Conservation (phyloP, 2,888 invertebrate species). For the Pinctada fucata region DNA sequence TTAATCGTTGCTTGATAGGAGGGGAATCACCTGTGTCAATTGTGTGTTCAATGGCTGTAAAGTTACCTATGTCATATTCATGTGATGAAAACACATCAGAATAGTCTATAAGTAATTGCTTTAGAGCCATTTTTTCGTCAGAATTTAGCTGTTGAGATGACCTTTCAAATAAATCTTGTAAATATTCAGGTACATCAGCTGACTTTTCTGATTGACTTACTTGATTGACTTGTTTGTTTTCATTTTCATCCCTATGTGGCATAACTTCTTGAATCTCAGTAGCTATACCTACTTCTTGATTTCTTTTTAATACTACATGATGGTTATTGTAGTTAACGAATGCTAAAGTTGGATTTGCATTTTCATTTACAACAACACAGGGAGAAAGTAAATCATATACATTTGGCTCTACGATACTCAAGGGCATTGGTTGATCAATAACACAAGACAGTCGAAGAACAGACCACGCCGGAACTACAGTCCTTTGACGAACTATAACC, state of each 20-base stretch:
- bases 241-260: neutral
- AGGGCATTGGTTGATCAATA: too few relatives aligned
- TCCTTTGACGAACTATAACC: too few relatives aligned
- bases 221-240: neutral
- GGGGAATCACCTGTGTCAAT: conserved; percentile 5
- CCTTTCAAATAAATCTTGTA: neutral
- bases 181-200: neutral
- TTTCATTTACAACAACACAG: too few relatives aligned
- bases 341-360: too few relatives aligned
- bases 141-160: neutral
- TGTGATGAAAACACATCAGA: conserved; percentile 4
- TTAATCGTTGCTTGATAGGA: conserved; percentile 6
- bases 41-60: conserved; percentile 8
- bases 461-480: too few relatives aligned
- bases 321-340: too few relatives aligned
- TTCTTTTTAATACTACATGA: neutral
- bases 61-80: conserved; percentile 8
- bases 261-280: neutral
- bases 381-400: too few relatives aligned
- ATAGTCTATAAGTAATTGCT: neutral
- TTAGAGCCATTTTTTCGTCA: neutral
- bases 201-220: neutral
- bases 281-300: neutral
- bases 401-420: too few relatives aligned
- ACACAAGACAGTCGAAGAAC: too few relatives aligned